Conservation (phyloP, 2,888 invertebrate species). For the Nymphalis c-album region DNA sequence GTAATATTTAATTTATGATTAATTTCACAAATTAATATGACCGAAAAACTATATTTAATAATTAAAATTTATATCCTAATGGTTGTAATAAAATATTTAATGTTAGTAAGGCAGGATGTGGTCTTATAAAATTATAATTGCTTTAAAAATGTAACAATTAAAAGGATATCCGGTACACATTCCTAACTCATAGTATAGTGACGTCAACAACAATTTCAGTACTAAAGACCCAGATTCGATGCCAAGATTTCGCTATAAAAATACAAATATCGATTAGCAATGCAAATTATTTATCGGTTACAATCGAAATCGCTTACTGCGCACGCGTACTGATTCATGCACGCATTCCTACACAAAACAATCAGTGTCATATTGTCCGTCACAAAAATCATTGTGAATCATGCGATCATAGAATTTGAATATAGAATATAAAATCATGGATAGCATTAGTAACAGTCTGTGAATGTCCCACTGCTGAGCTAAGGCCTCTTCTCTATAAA, state of each 20-base stretch:
- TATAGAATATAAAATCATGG: background rate
- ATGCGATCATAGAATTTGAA: slow-evolving; percentile 26
- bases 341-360: slow-evolving; percentile 25
- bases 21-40: no score
- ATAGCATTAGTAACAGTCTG: no score
- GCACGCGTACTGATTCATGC: slow-evolving; percentile 53
- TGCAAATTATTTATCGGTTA: slow-evolving; percentile 37
- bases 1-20: no score
- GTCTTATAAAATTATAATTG: slow-evolving; percentile 12
- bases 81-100: no score
- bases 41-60: no score
- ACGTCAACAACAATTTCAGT: slow-evolving; percentile 30
- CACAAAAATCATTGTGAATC: slow-evolving; percentile 23
- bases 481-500: no score
- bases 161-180: slow-evolving; percentile 28
- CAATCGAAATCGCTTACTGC: slow-evolving; percentile 43
- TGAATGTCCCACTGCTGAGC: no score
- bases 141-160: slow-evolving; percentile 16
- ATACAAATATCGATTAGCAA: slow-evolving; percentile 44
- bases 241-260: slow-evolving; percentile 36
- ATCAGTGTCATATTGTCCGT: slow-evolving; percentile 28
- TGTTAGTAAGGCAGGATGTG: slow-evolving; percentile 22
- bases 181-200: slow-evolving; percentile 16
- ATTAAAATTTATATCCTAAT: no score
- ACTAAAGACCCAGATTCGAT: slow-evolving; percentile 21